These are phyloP conservation scores for Galeopsomyia nigrocyanea DNA, from an alignment of 2,888 invertebrate genomes.

Conservation along the genomic window DNA sequence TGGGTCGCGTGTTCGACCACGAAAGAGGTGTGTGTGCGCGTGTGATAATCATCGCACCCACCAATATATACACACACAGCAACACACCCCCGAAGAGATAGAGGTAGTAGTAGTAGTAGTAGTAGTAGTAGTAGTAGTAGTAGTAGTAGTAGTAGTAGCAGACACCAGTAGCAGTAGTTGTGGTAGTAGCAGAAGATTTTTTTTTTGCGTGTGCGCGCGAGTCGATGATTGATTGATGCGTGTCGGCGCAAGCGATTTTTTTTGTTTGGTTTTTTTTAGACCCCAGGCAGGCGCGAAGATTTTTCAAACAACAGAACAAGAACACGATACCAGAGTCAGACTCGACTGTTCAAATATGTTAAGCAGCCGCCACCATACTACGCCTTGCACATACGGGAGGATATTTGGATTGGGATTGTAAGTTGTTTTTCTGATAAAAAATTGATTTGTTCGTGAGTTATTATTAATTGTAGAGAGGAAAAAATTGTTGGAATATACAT, in stretches of 20 bases:
- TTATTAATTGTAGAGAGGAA: too few relatives aligned
- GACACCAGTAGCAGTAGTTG: conserved; percentile 7
- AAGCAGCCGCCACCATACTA: conserved; percentile 54
- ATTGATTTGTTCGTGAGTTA: too few relatives aligned
- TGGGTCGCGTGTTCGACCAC: conserved; percentile 48
- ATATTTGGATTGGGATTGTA: conserved; percentile 7
- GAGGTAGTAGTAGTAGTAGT: conserved; percentile 26
- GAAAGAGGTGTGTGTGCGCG: conserved; percentile 53
- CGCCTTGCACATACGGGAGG: conserved; percentile 51
- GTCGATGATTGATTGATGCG: too few relatives aligned
- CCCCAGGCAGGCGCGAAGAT: conserved; percentile 55
- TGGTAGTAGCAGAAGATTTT: too few relatives aligned
- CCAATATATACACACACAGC: neutral
- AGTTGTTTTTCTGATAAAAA: too few relatives aligned
- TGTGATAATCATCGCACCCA: conserved; percentile 44
- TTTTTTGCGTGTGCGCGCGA: too few relatives aligned
- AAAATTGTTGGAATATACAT: too few relatives aligned
- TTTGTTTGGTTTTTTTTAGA: conserved; percentile 7
- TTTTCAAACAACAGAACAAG: conserved; percentile 60
- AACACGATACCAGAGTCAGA: conserved; percentile 60
- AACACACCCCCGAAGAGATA: conserved; percentile 33
- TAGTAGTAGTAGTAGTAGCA: conserved; percentile 50
- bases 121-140: conserved; percentile 47
- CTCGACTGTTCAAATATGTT: conserved; percentile 46
- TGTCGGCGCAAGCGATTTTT: conserved; percentile 22